Conservation (phyloP, 2,888 invertebrate genomes). For the Tipula vernalis region DNA sequence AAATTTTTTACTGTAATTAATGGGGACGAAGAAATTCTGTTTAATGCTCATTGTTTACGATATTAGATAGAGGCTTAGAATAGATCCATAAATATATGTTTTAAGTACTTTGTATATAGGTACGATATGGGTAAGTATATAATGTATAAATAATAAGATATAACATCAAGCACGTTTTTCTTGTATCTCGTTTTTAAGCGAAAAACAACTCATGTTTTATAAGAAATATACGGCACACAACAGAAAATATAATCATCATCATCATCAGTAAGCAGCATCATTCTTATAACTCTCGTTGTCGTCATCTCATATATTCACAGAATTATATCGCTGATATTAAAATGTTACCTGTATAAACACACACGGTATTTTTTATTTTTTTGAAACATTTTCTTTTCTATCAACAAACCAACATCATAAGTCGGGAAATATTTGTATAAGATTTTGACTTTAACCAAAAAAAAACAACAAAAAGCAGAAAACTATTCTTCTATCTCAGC, state of each 20-base stretch:
- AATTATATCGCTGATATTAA: background rate
- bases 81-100: background rate
- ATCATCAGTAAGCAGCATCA: background rate
- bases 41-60: background rate
- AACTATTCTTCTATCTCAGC: background rate
- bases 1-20: background rate
- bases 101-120: background rate
- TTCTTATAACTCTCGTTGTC: background rate
- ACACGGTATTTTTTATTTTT: background rate
- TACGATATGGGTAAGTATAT: background rate
- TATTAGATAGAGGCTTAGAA: background rate
- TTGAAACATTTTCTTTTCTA: background rate
- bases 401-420: background rate
- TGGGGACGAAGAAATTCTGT: background rate
- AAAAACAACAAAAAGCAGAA: background rate
- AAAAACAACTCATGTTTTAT: conserved; percentile 11
- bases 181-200: conserved; percentile 10
- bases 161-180: conserved; percentile 11
- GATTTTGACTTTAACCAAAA: background rate
- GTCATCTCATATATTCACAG: background rate
- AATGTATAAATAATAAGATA: conserved; percentile 8
- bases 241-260: background rate
- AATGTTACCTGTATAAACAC: background rate
- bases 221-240: background rate
- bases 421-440: background rate